Evolutionary conservation across 2,113 vertebrate species (phyloP), one percentile per base, ranked within the genome.

Genomic region (Cynoglossus semilaevis): DNA sequence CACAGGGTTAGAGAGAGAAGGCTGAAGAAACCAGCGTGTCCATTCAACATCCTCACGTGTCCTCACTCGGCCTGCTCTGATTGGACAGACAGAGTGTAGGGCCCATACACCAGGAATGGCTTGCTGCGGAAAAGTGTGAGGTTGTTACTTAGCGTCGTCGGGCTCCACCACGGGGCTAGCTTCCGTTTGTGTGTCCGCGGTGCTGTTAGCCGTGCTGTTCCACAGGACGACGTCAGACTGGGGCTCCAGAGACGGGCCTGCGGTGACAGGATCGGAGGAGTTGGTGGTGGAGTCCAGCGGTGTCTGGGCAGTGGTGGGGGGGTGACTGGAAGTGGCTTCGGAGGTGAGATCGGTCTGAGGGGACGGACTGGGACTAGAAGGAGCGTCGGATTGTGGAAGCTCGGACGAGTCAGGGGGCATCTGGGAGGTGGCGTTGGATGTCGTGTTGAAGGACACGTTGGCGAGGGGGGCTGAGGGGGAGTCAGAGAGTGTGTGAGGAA

Each of bases 171-270:
- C 58, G 0, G 66, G 34, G 51, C 40, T 17, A 0, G 43, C 63
- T 62, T 67, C 61, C 1, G 70, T 51, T 14, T 49, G 67, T 44
- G 72, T 53, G 9, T 75, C 73, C 57, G 53, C 40, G 1, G 74
- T 45, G 57, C 37, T 37, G 50, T 51, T 63, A 29, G 49, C 53
- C 2, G 75, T 80, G 71, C 49, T 51, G 77, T 79, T 83, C 61
- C 46, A 65, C 51, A 4, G 43, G 44, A 12, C 44, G 1, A 35
- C 44, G 1, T 75, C 66, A 1, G 47, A 48, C 48, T 68, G 72
- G 10, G 56, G 47, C 40, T 74, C 75, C 62, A 58, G 41, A 1
- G 76, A 73, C 0, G 60, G 67, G 41, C 52, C 58, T 50, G 1
- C 44, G 0, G 63, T 58, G 44, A 22, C 18, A 0, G 53, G 44